These are phyloP conservation scores for Tethea ocularis DNA, from an alignment of 2,888 invertebrate genomes.

Conservation along the genomic window DNA sequence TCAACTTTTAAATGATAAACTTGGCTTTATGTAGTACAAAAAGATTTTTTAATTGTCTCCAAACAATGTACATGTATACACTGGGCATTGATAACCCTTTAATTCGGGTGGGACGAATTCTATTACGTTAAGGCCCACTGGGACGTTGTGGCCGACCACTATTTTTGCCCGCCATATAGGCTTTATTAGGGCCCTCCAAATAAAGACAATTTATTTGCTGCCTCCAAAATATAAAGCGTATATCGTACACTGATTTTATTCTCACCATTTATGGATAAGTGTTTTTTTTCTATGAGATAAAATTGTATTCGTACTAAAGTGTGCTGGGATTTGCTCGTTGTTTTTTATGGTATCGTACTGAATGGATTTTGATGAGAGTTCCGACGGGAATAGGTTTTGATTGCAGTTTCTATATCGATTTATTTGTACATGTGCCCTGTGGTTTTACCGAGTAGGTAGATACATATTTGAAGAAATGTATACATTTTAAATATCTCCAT, in stretches of 20 bases:
- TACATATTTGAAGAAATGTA: too few species aligned
- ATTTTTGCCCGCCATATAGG: slow-evolving; percentile 58
- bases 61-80: slow-evolving; percentile 20
- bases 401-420: too few species aligned
- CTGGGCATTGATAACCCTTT: slow-evolving; percentile 46
- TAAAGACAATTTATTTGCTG: slow-evolving; percentile 64
- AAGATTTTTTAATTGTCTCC: neutral
- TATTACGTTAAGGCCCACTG: slow-evolving; percentile 45
- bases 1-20: neutral
- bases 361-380: neutral
- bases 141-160: slow-evolving; percentile 60
- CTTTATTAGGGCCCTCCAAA: slow-evolving; percentile 64
- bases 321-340: too few species aligned
- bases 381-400: too few species aligned
- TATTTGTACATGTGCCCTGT: too few species aligned
- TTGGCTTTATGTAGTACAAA: neutral
- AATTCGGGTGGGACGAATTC: slow-evolving; percentile 47
- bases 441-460: too few species aligned
- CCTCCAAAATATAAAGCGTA: slow-evolving; percentile 28
- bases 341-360: neutral
- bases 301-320: too few species aligned
- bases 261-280: slow-evolving; percentile 19
- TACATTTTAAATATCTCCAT: too few species aligned
- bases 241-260: slow-evolving; percentile 18
- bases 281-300: slow-evolving; percentile 14